Conservation (phyloP, 1,140 invertebrate genomes). For the Pristionchus pacificus region DNA sequence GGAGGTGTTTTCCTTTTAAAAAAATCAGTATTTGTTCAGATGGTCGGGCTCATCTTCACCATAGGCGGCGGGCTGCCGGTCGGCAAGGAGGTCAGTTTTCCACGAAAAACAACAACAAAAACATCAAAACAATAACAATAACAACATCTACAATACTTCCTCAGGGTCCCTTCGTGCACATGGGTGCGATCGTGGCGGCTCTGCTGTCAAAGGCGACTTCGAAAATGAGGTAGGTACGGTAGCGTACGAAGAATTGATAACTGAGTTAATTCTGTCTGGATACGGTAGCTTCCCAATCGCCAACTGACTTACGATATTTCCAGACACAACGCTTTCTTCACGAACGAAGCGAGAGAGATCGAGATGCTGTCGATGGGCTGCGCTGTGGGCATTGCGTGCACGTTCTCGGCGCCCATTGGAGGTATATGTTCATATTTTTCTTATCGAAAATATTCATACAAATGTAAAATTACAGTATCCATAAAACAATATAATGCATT, state of each 20-base stretch:
- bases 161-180: conserved; percentile 50
- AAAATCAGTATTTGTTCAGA: conserved; percentile 60
- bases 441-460: not conserved
- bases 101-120: too few species aligned
- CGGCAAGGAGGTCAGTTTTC: conserved; percentile 79
- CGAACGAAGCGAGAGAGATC: conserved; percentile 44
- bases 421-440: conserved; percentile 33
- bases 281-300: too few species aligned
- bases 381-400: conserved; percentile 32
- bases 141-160: not conserved
- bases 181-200: conserved; percentile 50
- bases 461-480: not conserved
- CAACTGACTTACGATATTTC: too few species aligned
- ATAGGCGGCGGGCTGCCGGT: conserved; percentile 89
- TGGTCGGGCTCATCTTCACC: conserved; percentile 86
- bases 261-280: too few species aligned
- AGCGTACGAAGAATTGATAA: too few species aligned
- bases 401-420: conserved; percentile 22
- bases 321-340: conserved; percentile 49
- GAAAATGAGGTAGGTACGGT: too few species aligned
- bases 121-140: too few species aligned
- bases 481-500: not conserved
- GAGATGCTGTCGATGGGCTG: conserved; percentile 53
- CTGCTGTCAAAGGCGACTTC: conserved; percentile 44
- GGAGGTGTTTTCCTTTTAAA: not conserved